phyloP scores from a whole-genome alignment of 2,888 invertebrate genomes.

The Acanthosepion lycidas region DNA sequence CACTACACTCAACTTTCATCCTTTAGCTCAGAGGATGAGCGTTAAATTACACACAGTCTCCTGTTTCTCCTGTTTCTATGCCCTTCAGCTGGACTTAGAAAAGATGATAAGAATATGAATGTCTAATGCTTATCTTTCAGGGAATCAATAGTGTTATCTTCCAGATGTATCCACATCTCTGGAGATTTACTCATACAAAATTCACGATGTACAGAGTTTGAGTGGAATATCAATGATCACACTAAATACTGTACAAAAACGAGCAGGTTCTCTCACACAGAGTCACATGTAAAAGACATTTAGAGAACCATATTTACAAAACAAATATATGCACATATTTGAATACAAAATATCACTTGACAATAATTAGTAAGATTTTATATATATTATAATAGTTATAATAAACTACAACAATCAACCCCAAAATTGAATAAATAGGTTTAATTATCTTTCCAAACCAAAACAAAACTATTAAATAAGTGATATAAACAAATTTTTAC shows the following conservation, averaged over 20 bases:
- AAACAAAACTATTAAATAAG: too few species aligned
- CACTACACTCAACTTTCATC: too few species aligned
- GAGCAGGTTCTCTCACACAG: not conserved
- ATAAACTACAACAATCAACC: too few species aligned
- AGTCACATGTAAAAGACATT: not conserved
- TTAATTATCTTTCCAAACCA: too few species aligned
- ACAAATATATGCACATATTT: too few species aligned
- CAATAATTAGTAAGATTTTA: too few species aligned
- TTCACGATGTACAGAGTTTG: not conserved
- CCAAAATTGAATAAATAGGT: too few species aligned
- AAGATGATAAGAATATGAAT: not conserved
- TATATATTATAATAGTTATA: too few species aligned
- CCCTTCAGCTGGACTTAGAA: not conserved
- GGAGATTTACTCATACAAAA: not conserved
- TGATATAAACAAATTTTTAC: too few species aligned
- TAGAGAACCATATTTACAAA: not conserved
- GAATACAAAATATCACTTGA: too few species aligned
- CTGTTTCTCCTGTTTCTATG: not conserved
- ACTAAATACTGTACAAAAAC: not conserved
- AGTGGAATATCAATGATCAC: not conserved
- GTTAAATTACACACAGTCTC: not conserved
- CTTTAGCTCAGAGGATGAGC: not conserved
- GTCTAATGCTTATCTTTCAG: not conserved
- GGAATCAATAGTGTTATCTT: not conserved
- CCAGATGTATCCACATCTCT: not conserved